These are phyloP conservation scores for Labia minor DNA, from an alignment of 2,888 invertebrate species.

Conservation along the genomic window DNA sequence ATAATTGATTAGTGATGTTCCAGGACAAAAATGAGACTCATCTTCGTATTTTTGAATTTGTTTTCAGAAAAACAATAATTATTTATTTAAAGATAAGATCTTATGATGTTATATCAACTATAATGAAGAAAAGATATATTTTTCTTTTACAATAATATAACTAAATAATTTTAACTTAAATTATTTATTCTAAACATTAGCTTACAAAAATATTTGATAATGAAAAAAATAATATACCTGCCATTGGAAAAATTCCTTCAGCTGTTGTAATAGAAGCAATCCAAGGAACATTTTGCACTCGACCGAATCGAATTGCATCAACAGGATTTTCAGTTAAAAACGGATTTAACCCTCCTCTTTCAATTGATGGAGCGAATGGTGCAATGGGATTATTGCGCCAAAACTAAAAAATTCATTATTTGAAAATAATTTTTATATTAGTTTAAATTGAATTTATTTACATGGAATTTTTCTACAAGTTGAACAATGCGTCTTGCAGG, in stretches of 20 bases:
- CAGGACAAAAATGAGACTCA: too few relatives aligned
- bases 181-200: too few relatives aligned
- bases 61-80: too few relatives aligned
- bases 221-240: slow-evolving; percentile 29
- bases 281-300: slow-evolving; percentile 35
- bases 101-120: too few relatives aligned
- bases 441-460: slow-evolving; percentile 29
- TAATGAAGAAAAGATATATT: too few relatives aligned
- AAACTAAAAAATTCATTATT: slow-evolving; percentile 25
- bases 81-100: too few relatives aligned
- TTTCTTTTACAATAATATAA: too few relatives aligned
- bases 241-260: slow-evolving; percentile 34
- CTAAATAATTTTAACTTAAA: too few relatives aligned
- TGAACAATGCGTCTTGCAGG: slow-evolving; percentile 50
- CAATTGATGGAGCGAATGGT: slow-evolving; percentile 36
- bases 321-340: slow-evolving; percentile 34
- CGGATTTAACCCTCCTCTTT: slow-evolving; percentile 31
- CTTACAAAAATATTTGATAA: too few relatives aligned
- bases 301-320: slow-evolving; percentile 31
- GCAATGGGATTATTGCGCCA: slow-evolving; percentile 31
- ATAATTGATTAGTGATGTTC: too few relatives aligned
- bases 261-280: slow-evolving; percentile 36
- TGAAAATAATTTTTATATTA: too few relatives aligned
- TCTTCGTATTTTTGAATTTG: too few relatives aligned
- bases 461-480: slow-evolving; percentile 47